Percentiles rank a stretch among this genome's conserved stretches.
Evolutionary conservation across 2,888 invertebrate species (phyloP).

Genomic region (Epistrophella euchroma): DNA sequence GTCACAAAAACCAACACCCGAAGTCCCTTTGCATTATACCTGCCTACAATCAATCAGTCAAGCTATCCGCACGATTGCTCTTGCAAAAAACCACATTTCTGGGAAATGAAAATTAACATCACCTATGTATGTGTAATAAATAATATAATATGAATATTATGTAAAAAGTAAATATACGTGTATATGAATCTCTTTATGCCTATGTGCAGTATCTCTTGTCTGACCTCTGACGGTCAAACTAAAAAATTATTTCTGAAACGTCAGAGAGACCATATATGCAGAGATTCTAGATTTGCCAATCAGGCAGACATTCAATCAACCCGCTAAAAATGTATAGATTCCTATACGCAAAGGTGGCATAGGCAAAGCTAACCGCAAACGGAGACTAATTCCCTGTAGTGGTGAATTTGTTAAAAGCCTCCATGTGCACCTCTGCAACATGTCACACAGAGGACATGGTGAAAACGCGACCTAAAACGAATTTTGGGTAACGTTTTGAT

Average conservation of each 20-base stretch:
- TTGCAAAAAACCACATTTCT: conserved; percentile 39
- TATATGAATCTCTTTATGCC: too few species aligned
- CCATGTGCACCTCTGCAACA: conserved; percentile 9
- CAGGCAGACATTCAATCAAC: conserved; percentile 39
- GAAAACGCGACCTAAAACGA: conserved; percentile 23
- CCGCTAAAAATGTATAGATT: conserved; percentile 36
- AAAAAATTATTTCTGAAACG: conserved; percentile 19
- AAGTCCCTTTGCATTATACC: conserved; percentile 11
- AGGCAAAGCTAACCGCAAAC: background rate
- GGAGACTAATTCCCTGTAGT: conserved; percentile 15
- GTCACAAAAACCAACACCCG: background rate
- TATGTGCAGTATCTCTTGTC: too few species aligned
- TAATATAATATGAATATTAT: background rate
- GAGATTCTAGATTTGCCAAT: conserved; percentile 36
- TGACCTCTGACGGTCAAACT: background rate
- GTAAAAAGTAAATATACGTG: background rate
- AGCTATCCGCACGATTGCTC: conserved; percentile 53
- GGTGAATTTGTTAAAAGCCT: conserved; percentile 34
- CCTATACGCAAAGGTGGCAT: background rate
- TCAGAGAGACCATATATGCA: conserved; percentile 1
- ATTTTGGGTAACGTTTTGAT: conserved; percentile 56
- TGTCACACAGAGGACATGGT: conserved; percentile 12
- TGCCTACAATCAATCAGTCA: conserved; percentile 53
- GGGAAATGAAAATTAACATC: conserved; percentile 25
- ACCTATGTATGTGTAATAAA: too few species aligned